Base-by-base conservation (phyloP, 2,797 vertebrate genomes). In the Pipistrellus nathusii region DNA sequence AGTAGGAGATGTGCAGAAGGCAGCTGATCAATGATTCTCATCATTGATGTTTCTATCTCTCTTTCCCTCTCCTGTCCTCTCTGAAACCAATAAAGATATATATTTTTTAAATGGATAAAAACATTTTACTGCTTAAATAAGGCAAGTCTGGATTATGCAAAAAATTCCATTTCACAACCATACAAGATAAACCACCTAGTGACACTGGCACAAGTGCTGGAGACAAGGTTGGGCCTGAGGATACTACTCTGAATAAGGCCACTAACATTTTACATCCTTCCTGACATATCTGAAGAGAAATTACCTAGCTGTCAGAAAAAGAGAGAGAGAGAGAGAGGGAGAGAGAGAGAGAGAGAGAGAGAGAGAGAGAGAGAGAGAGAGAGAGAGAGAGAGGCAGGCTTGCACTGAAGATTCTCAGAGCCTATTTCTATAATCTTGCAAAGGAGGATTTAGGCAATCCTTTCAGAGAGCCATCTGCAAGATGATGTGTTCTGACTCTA, bases 61-160 rank as follows among this genome's bases (percentile, higher is more conserved):
- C 20, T 23, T 9, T 55, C 53, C 8, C 53, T 55, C 53, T 55
- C 53, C 53, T 8, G 21, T 55, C 8, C 53, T 55, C 20, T 55
- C 8, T 8, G 53, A 55, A 23, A 55, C 8, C 20, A 55, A 55
- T 55, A 23, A 55, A 55, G 53, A 55, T 55, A 55, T 20, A 53
- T 55, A 20, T 55, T 21, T 55, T 55, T 55, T 0, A 21, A 92
- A 62, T 53, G 48, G 77, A 73, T 51, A 59, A 82, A 78, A 76
- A 89, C 20, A 46, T 90, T 66, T 88, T 88, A 66, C 85, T 81
- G 69, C 82, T 97, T 94, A 91, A 85, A 81, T 85, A 92, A 95
- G 87, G 89, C 90, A 91, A 95, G 69, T 94, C 2, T 87, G 51
- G 59, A 64, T 87, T 57, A 84, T 48, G 51, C 53, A 25, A 57